A percentile compares a stretch with the other conserved stretches of the same genome.
Conservation (phyloP, 2,797 vertebrate species). For the Micromesistius poutassou region DNA sequence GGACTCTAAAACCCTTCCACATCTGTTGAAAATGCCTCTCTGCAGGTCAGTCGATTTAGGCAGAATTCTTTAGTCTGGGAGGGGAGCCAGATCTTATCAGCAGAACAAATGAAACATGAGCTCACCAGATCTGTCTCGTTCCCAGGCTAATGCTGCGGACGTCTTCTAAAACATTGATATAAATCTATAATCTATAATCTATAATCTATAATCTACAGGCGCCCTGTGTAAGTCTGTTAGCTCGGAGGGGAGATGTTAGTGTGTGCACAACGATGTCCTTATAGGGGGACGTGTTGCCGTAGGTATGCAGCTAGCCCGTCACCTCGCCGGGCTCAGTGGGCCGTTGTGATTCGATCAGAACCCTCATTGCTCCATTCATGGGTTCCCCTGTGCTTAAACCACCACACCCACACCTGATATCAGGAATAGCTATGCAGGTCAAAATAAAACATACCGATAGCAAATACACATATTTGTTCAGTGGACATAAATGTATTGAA, state of each 20-base stretch:
- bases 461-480: background rate
- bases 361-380: background rate
- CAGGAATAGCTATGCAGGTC: background rate
- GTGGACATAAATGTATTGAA: background rate
- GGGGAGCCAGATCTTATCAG: too few species aligned
- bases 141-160: too few species aligned
- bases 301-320: background rate
- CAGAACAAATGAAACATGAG: too few species aligned
- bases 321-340: background rate
- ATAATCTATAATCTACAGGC: background rate
- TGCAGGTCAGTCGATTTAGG: too few species aligned
- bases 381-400: background rate
- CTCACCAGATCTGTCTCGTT: too few species aligned
- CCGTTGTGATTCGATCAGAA: background rate
- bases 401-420: constrained; percentile 19
- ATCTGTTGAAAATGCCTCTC: too few species aligned
- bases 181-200: background rate
- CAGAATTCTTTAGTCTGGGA: too few species aligned
- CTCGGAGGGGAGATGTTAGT: background rate
- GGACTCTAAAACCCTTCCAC: too few species aligned
- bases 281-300: background rate
- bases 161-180: too few species aligned
- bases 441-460: background rate
- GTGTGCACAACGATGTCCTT: background rate
- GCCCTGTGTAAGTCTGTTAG: background rate